These are phyloP conservation scores for Argynnis bischoffii DNA, from an alignment of 2,888 invertebrate species.

Conservation along the genomic window DNA sequence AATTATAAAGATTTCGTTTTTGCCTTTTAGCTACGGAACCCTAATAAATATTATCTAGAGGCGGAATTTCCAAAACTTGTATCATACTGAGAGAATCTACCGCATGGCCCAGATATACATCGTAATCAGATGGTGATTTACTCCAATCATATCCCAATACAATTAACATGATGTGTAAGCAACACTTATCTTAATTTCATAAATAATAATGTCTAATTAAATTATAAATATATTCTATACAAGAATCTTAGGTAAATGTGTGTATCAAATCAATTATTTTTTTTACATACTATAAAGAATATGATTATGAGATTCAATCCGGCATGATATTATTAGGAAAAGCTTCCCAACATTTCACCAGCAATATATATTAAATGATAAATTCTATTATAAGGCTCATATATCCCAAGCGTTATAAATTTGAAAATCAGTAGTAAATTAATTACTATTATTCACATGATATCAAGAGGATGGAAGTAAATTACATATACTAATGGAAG, in stretches of 20 bases:
- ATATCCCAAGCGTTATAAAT: constrained; percentile 2
- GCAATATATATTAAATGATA: neutral
- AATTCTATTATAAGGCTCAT: constrained; percentile 5
- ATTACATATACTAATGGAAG: constrained; percentile 16
- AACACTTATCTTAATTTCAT: constrained; percentile 11
- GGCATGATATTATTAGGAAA: too few species aligned
- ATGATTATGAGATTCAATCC: too few species aligned
- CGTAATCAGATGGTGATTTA: neutral
- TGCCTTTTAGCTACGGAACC: too few species aligned
- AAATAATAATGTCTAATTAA: constrained; percentile 12
- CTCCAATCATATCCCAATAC: constrained; percentile 2
- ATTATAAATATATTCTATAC: constrained; percentile 1
- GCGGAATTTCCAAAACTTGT: too few species aligned
- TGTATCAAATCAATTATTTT: too few species aligned
- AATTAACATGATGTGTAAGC: neutral
- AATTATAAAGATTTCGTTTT: too few species aligned
- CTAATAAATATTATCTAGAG: too few species aligned
- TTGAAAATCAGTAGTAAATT: neutral
- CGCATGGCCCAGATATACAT: neutral
- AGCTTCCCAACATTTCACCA: too few species aligned
- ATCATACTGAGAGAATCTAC: too few species aligned
- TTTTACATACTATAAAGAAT: too few species aligned
- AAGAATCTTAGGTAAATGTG: constrained; percentile 10
- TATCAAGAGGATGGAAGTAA: neutral
- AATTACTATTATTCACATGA: neutral